Evolutionary conservation across 2,113 vertebrate genomes (phyloP).

Genomic region (Meriones unguiculatus): DNA sequence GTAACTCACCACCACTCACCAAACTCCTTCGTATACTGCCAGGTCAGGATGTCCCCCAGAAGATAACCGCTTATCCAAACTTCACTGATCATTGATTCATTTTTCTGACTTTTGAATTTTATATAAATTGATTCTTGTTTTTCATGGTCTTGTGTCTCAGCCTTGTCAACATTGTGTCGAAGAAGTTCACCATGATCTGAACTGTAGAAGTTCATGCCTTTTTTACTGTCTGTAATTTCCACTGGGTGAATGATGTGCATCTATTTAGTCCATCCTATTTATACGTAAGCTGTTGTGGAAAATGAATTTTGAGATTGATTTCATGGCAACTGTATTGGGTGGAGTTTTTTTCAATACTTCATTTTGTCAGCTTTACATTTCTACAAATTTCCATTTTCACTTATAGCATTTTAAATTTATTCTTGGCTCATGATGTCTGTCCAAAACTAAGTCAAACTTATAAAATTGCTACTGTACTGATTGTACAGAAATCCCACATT

Average conservation of each 20-base stretch:
- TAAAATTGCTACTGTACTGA: not conserved
- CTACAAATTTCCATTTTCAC: not conserved
- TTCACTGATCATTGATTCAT: not conserved
- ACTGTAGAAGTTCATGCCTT: not conserved
- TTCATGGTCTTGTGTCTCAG: not conserved
- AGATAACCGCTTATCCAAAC: not conserved
- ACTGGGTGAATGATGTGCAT: not conserved
- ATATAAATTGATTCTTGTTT: not conserved
- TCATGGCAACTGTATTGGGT: not conserved
- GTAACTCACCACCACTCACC: not conserved
- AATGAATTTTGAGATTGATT: slow-evolving; percentile 43
- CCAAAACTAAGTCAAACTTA: slow-evolving; percentile 13
- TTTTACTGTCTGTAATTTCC: not conserved
- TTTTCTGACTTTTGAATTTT: not conserved
- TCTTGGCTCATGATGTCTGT: not conserved
- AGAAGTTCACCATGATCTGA: not conserved
- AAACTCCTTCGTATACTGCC: not conserved
- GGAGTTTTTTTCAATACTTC: not conserved
- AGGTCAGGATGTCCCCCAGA: not conserved
- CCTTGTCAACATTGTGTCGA: not conserved
- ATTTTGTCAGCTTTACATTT: slow-evolving; percentile 55
- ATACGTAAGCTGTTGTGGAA: not conserved
- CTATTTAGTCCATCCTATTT: slow-evolving; percentile 20
- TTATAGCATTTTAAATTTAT: slow-evolving; percentile 31
- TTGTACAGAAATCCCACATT: slow-evolving; percentile 19